These are phyloP conservation scores for Aspidapion aeneum DNA, from an alignment of 2,888 invertebrate genomes.

Conservation along the genomic window DNA sequence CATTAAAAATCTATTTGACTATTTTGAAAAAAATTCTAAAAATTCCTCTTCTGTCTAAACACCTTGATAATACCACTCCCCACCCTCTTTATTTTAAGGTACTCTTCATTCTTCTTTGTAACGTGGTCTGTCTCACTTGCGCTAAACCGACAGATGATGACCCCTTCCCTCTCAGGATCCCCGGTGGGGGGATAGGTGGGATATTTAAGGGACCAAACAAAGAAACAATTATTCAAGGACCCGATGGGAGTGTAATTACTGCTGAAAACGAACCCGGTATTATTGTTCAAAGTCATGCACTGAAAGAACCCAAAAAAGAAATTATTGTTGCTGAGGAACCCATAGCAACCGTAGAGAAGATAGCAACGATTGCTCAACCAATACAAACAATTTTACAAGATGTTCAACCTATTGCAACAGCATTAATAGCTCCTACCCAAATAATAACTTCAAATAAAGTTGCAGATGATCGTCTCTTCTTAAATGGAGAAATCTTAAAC, in stretches of 20 bases:
- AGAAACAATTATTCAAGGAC: conserved; percentile 44
- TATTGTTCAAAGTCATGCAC: conserved; percentile 24
- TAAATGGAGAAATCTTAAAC: too few relatives aligned
- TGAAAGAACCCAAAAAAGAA: conserved; percentile 25
- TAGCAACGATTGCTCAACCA: not conserved
- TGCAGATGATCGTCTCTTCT: not conserved
- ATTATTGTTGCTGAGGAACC: conserved; percentile 31
- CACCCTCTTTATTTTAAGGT: not conserved
- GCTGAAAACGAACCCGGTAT: conserved; percentile 38
- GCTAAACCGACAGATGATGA: conserved; percentile 16
- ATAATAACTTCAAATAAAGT: not conserved
- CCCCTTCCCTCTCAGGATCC: conserved; percentile 36
- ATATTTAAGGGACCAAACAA: conserved; percentile 43
- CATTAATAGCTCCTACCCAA: not conserved
- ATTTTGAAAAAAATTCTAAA: too few relatives aligned
- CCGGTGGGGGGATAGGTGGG: conserved; percentile 41
- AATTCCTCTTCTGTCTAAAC: too few relatives aligned
- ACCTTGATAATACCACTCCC: too few relatives aligned
- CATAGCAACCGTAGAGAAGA: not conserved
- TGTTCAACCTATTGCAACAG: not conserved
- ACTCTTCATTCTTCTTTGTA: not conserved
- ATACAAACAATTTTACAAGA: not conserved
- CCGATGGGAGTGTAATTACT: conserved; percentile 44
- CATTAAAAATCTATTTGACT: too few relatives aligned
- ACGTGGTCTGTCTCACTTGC: not conserved